Percentiles rank a stretch among this genome's conserved stretches.
Evolutionary conservation across 2,113 vertebrate genomes (phyloP).

Genomic region (Manacus vitellinus): DNA sequence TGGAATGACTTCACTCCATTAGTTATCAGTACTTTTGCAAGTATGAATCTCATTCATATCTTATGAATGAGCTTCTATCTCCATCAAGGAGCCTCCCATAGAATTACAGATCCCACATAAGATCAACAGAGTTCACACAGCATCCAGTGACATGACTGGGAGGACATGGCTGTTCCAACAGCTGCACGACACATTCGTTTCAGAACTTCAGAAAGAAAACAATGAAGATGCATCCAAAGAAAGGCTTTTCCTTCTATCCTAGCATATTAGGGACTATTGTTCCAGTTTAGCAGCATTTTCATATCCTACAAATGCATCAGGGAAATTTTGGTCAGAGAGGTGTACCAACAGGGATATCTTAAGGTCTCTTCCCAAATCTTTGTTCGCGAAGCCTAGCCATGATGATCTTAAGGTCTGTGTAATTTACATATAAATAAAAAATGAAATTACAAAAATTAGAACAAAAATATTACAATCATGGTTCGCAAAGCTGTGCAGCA

Average conservation of each 20-base stretch:
- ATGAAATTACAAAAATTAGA: neutral
- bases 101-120: neutral
- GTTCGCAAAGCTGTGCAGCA: neutral
- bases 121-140: neutral
- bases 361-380: neutral
- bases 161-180: neutral
- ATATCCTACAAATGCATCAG: neutral
- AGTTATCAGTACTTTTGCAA: neutral
- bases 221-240: neutral
- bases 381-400: too few species aligned
- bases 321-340: neutral
- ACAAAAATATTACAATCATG: neutral
- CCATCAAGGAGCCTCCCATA: neutral
- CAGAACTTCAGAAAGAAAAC: neutral
- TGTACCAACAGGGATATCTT: neutral
- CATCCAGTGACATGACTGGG: neutral
- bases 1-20: neutral
- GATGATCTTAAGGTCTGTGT: neutral
- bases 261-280: neutral
- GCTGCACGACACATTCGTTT: neutral
- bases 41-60: neutral
- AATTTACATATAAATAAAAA: neutral
- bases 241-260: neutral
- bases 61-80: neutral
- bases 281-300: neutral